Evolutionary conservation across 2,888 invertebrate genomes (phyloP), one percentile per base, ranked within the genome.

Genomic region (Orthosia gracilis): DNA sequence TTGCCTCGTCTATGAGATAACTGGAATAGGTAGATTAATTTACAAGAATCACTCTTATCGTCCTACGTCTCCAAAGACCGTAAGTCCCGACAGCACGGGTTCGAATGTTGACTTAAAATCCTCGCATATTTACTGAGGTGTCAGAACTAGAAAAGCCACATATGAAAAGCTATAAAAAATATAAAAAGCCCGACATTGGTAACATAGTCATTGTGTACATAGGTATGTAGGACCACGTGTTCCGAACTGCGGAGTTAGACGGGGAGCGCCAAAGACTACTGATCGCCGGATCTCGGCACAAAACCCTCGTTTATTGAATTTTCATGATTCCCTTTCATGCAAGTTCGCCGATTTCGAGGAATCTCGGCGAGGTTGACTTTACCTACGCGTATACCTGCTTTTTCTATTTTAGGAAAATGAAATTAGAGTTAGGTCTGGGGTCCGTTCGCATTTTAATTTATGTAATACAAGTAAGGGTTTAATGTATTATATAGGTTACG

Each of bases 201-300:
- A 49, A 12, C 69, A 17, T 40, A 52, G 21, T 18, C n/a, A 62
- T 26, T 78, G 18, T 70, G 40, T 13, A 21, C 23, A 18, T 59
- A 64, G 45, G 11, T 76, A 47, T 49, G 68, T 73, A 69, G 0
- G 50, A 52, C 65, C 65, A 78, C 80, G 74, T 79, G 80, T 65
- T 54, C 61, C 15, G 49, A 76, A 76, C 52, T 76, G 50, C 64
- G 71, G 50, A 47, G 54, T 68, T 69, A 65, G 80, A 50, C 69
- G 68, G 61, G 47, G 61, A 58, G 49, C 67, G 65, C 55, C 76
- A 58, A 79, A 75, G 80, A 80, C 81, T 82, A 83, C 81, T 82
- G 81, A 82, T 82, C 84, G 84, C 50, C 80, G 84, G 84, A 82
- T 80, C 84, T 83, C 75, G 62, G 80, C 83, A 82, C 84, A 83